Percentiles rank a stretch among this genome's conserved stretches.
Conservation (phyloP, 2,113 vertebrate species). For the Typhlomys cinereus region DNA sequence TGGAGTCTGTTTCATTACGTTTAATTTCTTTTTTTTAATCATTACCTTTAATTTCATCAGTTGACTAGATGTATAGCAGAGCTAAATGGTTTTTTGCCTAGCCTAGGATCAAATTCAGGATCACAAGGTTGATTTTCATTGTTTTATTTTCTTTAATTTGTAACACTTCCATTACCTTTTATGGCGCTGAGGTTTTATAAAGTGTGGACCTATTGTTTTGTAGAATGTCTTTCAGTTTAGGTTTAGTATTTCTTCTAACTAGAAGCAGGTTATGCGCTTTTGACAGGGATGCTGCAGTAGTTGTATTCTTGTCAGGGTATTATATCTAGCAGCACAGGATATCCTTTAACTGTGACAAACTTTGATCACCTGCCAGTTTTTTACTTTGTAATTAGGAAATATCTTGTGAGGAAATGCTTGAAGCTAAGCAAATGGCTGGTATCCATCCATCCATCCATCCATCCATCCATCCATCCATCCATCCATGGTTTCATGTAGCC, state of each 20-base stretch:
- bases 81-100: neutral
- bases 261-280: neutral
- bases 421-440: neutral
- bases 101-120: neutral
- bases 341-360: neutral
- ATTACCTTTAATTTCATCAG: neutral
- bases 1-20: neutral
- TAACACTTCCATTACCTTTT: neutral
- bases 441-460: neutral
- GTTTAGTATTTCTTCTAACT: neutral
- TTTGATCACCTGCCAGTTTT: neutral
- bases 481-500: neutral
- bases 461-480: neutral
- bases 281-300: neutral
- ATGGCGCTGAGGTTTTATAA: neutral
- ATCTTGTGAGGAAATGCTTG: neutral
- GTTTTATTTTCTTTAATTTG: constrained; percentile 15
- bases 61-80: neutral
- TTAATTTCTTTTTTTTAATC: too few species aligned
- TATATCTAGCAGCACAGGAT: neutral
- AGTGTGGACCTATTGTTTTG: neutral
- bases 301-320: neutral
- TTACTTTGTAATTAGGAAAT: constrained; percentile 2
- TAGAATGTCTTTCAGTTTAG: neutral
- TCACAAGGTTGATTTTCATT: neutral